These are phyloP conservation scores for Nothoprocta perdicaria DNA, from an alignment of 2,113 vertebrate species.

Conservation along the genomic window DNA sequence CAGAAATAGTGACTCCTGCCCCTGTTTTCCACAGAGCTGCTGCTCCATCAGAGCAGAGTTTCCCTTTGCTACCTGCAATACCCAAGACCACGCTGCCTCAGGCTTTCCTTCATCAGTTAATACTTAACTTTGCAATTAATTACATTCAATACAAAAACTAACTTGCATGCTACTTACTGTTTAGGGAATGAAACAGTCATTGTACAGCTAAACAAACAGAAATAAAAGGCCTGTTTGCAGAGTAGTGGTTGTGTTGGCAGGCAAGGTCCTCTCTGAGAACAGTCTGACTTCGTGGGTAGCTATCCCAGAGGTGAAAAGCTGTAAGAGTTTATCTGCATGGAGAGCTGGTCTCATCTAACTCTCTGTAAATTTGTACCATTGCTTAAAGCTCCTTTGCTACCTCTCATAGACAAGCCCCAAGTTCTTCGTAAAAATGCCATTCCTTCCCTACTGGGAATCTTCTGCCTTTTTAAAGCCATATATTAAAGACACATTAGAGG, in stretches of 20 bases:
- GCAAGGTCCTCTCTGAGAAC: neutral
- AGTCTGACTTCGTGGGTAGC: neutral
- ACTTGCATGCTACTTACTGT: fast-evolving
- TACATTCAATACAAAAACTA: neutral
- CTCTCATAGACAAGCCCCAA: neutral
- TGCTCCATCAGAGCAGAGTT: neutral
- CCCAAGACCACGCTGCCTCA: neutral
- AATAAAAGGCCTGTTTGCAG: neutral
- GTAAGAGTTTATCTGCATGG: neutral
- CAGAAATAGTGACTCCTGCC: fast-evolving
- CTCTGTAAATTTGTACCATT: neutral
- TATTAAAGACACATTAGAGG: constrained; percentile 16
- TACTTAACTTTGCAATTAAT: neutral
- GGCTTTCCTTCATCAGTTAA: neutral
- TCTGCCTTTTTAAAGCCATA: neutral
- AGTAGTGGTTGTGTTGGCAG: neutral
- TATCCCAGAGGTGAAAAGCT: neutral
- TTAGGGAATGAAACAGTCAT: neutral
- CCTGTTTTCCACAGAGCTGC: neutral
- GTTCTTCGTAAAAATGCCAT: neutral
- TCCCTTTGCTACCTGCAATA: fast-evolving
- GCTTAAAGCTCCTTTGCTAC: neutral
- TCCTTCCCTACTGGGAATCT: neutral
- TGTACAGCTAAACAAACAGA: neutral
- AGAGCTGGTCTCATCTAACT: neutral